phyloP scores from a whole-genome alignment of 2,797 vertebrate genomes.

The Pelochelys cantorii region DNA sequence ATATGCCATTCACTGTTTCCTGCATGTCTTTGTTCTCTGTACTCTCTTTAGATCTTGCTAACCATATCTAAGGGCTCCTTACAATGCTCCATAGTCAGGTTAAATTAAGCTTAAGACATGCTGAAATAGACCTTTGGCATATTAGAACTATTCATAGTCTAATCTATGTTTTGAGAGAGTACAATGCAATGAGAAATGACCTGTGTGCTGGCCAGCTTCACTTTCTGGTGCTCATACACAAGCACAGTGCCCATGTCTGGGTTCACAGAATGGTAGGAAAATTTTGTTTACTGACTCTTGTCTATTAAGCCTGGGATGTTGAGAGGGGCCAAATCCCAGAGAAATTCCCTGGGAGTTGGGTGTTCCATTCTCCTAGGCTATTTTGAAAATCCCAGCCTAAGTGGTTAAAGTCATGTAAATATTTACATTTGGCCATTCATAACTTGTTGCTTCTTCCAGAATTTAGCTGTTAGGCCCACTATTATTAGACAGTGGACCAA shows the following conservation, averaged over 20 bases:
- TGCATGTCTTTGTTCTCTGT: background rate
- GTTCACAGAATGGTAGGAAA: background rate
- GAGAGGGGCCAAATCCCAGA: background rate
- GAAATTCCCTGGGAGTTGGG: background rate
- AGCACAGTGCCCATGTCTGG: background rate
- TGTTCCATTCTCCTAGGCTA: background rate
- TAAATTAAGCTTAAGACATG: background rate
- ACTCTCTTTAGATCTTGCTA: background rate
- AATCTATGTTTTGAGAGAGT: background rate
- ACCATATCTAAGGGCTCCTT: background rate
- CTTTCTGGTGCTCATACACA: background rate
- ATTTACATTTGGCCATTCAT: background rate
- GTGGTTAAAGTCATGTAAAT: background rate
- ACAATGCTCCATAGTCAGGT: background rate
- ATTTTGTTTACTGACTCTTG: accelerated
- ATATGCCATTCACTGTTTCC: background rate
- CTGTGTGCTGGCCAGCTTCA: background rate
- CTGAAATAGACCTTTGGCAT: background rate
- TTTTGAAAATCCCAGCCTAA: background rate
- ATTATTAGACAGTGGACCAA: background rate
- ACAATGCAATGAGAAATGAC: background rate
- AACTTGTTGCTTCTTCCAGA: background rate
- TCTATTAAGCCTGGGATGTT: background rate
- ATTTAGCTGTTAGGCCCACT: background rate
- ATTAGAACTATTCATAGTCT: accelerated